Evolutionary conservation across 2,113 vertebrate genomes (phyloP).

Genomic region (Brachyhypopomus gauderio): DNA sequence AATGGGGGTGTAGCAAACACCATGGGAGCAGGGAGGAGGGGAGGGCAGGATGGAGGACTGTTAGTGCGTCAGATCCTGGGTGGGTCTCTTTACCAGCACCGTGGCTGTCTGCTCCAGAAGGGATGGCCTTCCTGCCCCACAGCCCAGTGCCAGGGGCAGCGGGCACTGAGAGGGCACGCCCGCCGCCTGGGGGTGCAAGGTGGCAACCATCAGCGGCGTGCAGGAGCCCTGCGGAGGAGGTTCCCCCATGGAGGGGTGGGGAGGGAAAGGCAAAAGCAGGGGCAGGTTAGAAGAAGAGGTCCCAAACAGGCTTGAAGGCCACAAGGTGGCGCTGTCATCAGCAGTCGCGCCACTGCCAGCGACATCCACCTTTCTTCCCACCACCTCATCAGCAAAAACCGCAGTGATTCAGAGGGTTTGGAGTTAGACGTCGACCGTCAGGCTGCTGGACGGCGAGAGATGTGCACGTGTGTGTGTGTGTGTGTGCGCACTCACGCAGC

Average conservation of each 20-base stretch:
- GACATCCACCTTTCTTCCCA: not conserved
- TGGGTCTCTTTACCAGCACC: conserved; percentile 91
- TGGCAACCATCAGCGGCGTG: conserved; percentile 99
- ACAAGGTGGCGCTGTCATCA: conserved; percentile 41
- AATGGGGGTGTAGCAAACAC: not conserved
- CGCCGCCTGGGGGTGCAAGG: conserved; percentile 96
- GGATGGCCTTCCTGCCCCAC: conserved; percentile 92
- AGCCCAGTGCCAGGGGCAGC: conserved; percentile 93
- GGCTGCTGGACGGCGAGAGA: not conserved
- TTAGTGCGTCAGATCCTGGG: conserved; percentile 45
- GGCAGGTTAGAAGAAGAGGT: conserved; percentile 62
- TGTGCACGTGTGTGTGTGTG: not conserved
- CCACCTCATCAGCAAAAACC: conserved; percentile 14
- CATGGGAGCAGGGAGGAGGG: not conserved
- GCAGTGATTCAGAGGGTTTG: not conserved
- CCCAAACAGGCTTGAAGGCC: conserved; percentile 38
- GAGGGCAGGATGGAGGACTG: conserved; percentile 27
- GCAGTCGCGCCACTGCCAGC: conserved; percentile 1
- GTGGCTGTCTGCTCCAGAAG: conserved; percentile 99
- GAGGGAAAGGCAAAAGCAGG: conserved; percentile 63
- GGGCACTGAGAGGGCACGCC: conserved; percentile 97
- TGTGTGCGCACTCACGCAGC: not conserved
- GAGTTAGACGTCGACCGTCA: not conserved
- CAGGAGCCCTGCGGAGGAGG: conserved; percentile 96
- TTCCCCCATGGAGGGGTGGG: conserved; percentile 43